Conservation (phyloP, 2,113 vertebrate genomes). For the Gymnarchus niloticus region DNA sequence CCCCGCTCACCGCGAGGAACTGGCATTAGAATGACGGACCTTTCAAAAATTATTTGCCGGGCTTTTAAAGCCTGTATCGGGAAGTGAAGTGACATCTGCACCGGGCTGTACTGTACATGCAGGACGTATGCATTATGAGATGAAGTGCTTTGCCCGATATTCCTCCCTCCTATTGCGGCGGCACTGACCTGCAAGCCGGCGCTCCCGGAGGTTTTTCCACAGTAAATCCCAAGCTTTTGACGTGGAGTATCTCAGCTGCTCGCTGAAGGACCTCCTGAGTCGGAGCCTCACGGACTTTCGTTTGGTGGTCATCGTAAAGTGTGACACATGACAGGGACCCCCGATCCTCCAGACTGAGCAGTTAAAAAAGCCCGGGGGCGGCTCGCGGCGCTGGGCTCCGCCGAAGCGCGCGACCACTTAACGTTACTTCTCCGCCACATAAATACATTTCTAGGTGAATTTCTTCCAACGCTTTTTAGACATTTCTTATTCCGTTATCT, state of each 20-base stretch:
- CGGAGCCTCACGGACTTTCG: slow-evolving; percentile 58
- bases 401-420: slow-evolving; percentile 20
- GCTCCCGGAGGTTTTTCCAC: slow-evolving; percentile 81
- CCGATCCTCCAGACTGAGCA: background rate
- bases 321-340: slow-evolving; percentile 47
- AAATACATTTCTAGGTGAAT: slow-evolving; percentile 6
- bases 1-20: background rate
- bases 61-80: background rate
- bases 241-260: slow-evolving; percentile 83
- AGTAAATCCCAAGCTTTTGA: slow-evolving; percentile 86
- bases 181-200: slow-evolving; percentile 87
- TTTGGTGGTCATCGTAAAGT: slow-evolving; percentile 70
- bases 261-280: slow-evolving; percentile 81
- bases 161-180: slow-evolving; percentile 9
- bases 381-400: background rate
- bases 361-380: slow-evolving; percentile 11
- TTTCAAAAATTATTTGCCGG: slow-evolving; percentile 3
- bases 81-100: background rate
- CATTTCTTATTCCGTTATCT: slow-evolving; percentile 34
- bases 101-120: no score
- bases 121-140: no score
- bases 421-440: slow-evolving; percentile 21
- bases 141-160: no score
- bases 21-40: background rate
- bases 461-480: background rate